Base-by-base conservation (phyloP, 2,113 vertebrate species). In the Lathamus discolor region DNA sequence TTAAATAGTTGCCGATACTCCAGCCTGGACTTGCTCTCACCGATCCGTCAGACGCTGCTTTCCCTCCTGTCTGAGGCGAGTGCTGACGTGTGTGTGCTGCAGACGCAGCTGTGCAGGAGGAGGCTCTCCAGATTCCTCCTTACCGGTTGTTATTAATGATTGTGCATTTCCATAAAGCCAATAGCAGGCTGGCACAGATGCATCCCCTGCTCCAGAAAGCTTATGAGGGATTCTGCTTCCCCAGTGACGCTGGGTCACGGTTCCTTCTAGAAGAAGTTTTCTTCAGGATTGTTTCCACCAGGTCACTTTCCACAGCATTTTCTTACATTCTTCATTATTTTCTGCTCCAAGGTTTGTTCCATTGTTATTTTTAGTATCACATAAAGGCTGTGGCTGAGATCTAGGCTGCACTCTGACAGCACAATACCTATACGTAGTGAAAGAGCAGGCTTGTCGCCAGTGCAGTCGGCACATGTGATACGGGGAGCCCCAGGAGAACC, bases 181-280 rank as follows among this genome's bases (percentile, higher is more conserved):
- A 4, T 11, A 73, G 90, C 78, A 74, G 87, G 2, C 76, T 74
- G 68, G 86, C 63, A 86, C 59, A 85, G 78, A 77, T 69, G 46
- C 5, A 20, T 49, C 43, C 57, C 29, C 54, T 85, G 72, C 31
- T 49, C 31, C 44, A 75, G 81, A 80, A 68, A 69, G 86, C 57
- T 62, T 64, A 17, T 31, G 52, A 54, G 52, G 48, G 28, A 49
- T 27, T 17, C 31, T 88, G 67, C 37, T 70, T 88, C 49, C 44
- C 46, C 41, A 8, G 75, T 4, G 1, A 23, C 59, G 55, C 11
- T 0, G 1, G 48, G n/a, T 55, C 62, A 68, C 35, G 9, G 57
- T 29, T 85, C 62, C 67, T 74, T 70, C 66, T 31, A 41, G 59
- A 75, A 81, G 59, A 55, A 87, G 57, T 10, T 54, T 82, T 44